Conservation (phyloP, 1,140 invertebrate genomes). For the Venturia canescens region DNA sequence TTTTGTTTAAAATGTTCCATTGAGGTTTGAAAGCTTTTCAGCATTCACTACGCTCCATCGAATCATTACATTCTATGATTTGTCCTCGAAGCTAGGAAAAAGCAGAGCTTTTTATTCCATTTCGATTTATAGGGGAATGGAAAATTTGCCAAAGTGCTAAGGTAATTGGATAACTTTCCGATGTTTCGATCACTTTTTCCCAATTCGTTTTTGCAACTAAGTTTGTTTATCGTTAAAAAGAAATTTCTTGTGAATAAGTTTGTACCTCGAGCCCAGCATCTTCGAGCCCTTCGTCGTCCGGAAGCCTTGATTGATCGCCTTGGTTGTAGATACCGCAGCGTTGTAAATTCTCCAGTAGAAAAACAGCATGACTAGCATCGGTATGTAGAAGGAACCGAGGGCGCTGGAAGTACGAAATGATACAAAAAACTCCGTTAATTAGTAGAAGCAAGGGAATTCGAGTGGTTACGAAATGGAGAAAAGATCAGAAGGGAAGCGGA, state of each 20-base stretch:
- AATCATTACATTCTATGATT: no score
- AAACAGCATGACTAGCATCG: conserved; percentile 97
- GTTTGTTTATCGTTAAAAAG: not conserved
- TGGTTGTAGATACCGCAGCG: conserved; percentile 92
- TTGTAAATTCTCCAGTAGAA: conserved; percentile 98
- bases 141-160: no score
- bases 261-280: conserved; percentile 71
- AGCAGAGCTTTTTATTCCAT: no score
- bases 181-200: not conserved
- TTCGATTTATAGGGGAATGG: no score
- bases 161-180: not conserved
- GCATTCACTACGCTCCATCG: no score
- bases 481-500: not conserved
- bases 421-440: not conserved
- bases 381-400: conserved; percentile 96
- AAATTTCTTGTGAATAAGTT: conserved; percentile 4
- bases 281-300: conserved; percentile 89
- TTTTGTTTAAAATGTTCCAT: no score
- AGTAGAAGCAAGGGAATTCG: conserved; percentile 4
- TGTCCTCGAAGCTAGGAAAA: no score
- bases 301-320: conserved; percentile 94
- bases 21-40: no score
- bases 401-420: conserved; percentile 85
- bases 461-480: not conserved
- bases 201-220: not conserved